Conservation (phyloP, 1,140 invertebrate genomes). For the Apis laboriosa region DNA sequence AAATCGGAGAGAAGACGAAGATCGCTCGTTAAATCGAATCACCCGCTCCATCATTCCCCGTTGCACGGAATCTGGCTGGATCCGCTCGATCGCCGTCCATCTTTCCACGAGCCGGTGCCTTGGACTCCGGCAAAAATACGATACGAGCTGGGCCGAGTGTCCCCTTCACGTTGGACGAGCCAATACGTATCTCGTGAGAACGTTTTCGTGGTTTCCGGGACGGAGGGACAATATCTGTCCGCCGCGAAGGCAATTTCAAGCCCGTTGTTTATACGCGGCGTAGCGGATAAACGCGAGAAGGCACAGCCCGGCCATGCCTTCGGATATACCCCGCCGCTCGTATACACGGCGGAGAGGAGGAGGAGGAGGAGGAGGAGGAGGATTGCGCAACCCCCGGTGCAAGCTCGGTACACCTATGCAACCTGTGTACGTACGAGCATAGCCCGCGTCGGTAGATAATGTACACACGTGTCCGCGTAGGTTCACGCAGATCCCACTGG, state of each 20-base stretch:
- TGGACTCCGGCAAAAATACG: conserved; percentile 1
- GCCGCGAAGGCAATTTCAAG: conserved; percentile 16
- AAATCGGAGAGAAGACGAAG: background rate
- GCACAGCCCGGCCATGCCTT: background rate
- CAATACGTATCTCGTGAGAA: background rate
- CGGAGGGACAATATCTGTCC: conserved; percentile 24
- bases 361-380: background rate
- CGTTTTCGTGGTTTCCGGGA: conserved; percentile 3
- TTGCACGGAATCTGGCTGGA: background rate
- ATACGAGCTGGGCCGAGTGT: conserved; percentile 3
- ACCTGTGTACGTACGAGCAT: background rate
- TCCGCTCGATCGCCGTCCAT: background rate
- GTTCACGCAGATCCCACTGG: conserved; percentile 19
- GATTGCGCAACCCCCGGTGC: conserved; percentile 43
- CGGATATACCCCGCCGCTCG: background rate
- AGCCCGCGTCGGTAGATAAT: background rate
- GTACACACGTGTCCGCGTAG: conserved; percentile 20
- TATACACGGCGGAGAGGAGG: background rate
- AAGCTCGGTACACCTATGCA: background rate
- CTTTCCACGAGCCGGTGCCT: background rate
- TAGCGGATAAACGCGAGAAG: background rate
- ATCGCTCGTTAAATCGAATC: conserved; percentile 5
- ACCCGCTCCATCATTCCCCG: background rate
- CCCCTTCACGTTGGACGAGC: background rate
- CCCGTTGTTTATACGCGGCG: conserved; percentile 5